A percentile compares a stretch with the other conserved stretches of the same genome.
Evolutionary conservation across 2,888 invertebrate genomes (phyloP).

Genomic region (Glaucopsyche alexis): DNA sequence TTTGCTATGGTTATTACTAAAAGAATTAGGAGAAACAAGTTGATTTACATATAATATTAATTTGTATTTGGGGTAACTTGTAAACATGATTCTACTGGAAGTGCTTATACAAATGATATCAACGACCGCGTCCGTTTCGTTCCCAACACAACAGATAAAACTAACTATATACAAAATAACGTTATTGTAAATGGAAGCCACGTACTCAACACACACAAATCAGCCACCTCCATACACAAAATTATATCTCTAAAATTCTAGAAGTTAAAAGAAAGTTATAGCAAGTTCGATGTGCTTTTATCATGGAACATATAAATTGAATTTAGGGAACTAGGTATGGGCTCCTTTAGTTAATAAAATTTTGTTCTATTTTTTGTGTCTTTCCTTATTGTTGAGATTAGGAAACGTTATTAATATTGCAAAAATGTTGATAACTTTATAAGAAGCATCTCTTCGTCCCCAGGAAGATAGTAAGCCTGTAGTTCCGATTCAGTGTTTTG

Average conservation of each 20-base stretch:
- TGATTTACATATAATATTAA: not conserved
- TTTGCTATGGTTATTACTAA: not conserved
- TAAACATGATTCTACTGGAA: constrained; percentile 13
- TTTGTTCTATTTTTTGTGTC: not conserved
- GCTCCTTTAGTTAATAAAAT: not conserved
- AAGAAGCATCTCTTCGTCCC: too few relatives aligned
- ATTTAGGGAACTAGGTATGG: not conserved
- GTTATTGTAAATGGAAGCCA: constrained; percentile 32
- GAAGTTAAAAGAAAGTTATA: not conserved
- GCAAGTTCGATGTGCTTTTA: not conserved
- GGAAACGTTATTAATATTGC: too few relatives aligned
- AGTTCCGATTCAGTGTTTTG: too few relatives aligned
- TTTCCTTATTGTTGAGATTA: too few relatives aligned
- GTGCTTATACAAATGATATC: constrained; percentile 13
- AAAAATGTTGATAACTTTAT: too few relatives aligned
- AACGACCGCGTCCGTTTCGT: constrained; percentile 30
- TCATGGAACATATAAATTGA: not conserved
- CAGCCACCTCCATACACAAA: constrained; percentile 26
- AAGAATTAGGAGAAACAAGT: not conserved
- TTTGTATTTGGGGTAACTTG: constrained; percentile 18
- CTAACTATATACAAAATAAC: constrained; percentile 31
- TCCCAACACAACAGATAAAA: constrained; percentile 29
- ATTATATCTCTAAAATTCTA: not conserved
- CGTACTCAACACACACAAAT: constrained; percentile 29
- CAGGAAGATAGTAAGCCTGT: too few relatives aligned